Base-by-base conservation (phyloP, 2,888 invertebrate genomes). In the Troglohyphantes excavatus region DNA sequence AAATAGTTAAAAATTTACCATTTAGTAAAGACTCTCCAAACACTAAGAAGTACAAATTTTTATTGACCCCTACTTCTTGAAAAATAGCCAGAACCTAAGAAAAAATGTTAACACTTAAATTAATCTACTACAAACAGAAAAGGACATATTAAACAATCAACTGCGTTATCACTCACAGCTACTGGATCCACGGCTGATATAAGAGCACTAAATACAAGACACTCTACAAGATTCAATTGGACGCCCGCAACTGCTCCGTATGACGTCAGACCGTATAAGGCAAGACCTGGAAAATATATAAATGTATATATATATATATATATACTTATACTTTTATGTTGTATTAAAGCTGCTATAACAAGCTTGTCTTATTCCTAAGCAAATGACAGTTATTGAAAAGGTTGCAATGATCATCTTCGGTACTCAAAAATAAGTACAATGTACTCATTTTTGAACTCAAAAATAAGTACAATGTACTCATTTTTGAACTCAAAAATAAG, bases 171-270 rank as follows among this genome's bases (percentile, higher is more conserved):
- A 93, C 93, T 93, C 92, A 94, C 94, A 0, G 95, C 95, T 3
- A 95, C 95, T 1, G 95, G 95, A 92, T 95, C 95, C 11, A 95
- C 95, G n/a, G 95, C 95, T 0, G 95, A 94, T 82, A 95, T 95
- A 17, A 95, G 93, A 2, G 95, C 93, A 27, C 94, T 93, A 92
- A 95, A 95, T 39, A 95, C 93, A 26, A 95, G 92, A 65, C 91
- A 90, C 87, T 92, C 92, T 13, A 92, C 70, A 53, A 91, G 63
- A 23, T 89, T 78, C 23, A 91, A 75, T 2, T 78, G 17, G 0
- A 91, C 70, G 13, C 53, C 82, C 0, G 91, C 91, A 68, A 92
- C 89, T 23, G 91, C 91, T 65, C 92, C 92, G 13, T 87, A 65
- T 9, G 88, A 61, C 0, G 91, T 91, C 7, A 92, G 84, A 7